Conservation (phyloP, 2,888 invertebrate genomes). For the Lottia gigantea region DNA sequence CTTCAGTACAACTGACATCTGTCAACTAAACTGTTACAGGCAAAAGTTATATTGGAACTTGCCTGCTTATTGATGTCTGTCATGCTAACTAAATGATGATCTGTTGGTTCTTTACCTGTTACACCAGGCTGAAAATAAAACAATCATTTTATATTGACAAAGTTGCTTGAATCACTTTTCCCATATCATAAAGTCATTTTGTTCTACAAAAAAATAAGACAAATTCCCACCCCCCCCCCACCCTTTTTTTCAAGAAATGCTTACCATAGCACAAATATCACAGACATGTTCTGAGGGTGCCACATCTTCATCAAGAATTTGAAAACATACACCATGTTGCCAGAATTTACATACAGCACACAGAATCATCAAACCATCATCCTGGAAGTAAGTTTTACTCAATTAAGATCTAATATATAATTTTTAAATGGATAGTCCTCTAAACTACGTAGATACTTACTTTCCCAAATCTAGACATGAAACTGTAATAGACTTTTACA, state of each 20-base stretch:
- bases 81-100: constrained; percentile 50
- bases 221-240: too few relatives aligned
- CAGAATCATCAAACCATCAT: constrained; percentile 69
- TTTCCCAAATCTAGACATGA: too few relatives aligned
- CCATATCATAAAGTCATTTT: too few relatives aligned
- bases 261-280: constrained; percentile 59
- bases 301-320: constrained; percentile 52
- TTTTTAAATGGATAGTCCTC: not conserved
- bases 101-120: constrained; percentile 49
- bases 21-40: too few relatives aligned
- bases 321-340: constrained; percentile 68
- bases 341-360: constrained; percentile 66
- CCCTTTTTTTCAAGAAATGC: not conserved
- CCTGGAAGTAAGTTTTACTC: constrained; percentile 38
- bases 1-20: too few relatives aligned
- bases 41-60: too few relatives aligned
- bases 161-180: too few relatives aligned
- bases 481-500: too few relatives aligned
- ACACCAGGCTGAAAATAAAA: constrained; percentile 35
- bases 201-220: too few relatives aligned
- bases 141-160: too few relatives aligned
- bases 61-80: constrained; percentile 57
- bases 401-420: too few relatives aligned
- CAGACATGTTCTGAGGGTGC: constrained; percentile 62
- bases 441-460: too few relatives aligned